Evolutionary conservation across 2,113 vertebrate species (phyloP), one percentile per base, ranked within the genome.

Genomic region (Phaetusa simplex): DNA sequence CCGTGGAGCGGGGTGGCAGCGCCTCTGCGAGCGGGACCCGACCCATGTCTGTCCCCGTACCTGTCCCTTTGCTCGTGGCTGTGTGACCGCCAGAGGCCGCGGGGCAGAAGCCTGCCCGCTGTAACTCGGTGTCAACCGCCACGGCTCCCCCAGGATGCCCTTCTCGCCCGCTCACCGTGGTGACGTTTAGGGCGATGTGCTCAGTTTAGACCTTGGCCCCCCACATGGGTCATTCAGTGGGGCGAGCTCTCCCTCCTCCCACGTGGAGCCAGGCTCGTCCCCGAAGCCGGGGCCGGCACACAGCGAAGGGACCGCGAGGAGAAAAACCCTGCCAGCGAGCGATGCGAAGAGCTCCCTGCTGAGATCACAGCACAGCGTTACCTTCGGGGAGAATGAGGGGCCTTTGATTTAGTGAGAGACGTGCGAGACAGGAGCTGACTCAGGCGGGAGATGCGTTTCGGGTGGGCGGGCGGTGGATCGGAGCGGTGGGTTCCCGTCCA

Each of bases 171-270:
- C 40, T 27, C 50, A 9, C 42, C 10, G 0, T 23, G 16, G 36
- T 12, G 5, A 7, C 6, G 14, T 13, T 9, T 29, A 14, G 45
- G 32, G 38, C 4, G 27, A 29, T 18, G 32, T 5, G 42, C 53
- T 86, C 1, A 0, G 3, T 17, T 15, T 8, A 14, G 36, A 36
- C 12, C 36, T 62, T 69, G 52, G 8, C 18, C 47, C 24, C 30
- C 53, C 21, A 29, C 34, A 0, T 0, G 53, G 64, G 43, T 24
- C 8, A 9, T 14, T 38, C 0, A 1, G 32, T 9, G 49, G n/a
- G 24, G 9, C 12, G 47, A 34, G 58, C 8, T 12, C 9, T 29
- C 52, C 82, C 38, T 2, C 45, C 22, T 5, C 18, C 56, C 17
- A 5, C 4, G 0, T 2, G 1, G 38, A 27, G 26, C 45, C 78